Percentiles rank a stretch among this genome's conserved stretches.
Conservation (phyloP, 2,888 invertebrate species). For the Pterostichus madidus region DNA sequence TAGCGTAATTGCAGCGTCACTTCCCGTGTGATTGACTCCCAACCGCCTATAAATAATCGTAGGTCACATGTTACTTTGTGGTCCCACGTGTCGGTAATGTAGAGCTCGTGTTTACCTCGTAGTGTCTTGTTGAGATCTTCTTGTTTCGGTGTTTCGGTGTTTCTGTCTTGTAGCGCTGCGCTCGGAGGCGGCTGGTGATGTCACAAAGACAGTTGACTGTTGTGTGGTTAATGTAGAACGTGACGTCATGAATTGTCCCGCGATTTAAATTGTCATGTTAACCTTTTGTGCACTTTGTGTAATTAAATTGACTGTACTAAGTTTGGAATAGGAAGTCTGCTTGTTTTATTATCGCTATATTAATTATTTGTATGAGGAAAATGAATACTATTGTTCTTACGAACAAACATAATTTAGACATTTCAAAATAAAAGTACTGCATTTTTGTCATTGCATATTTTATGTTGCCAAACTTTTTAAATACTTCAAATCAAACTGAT, state of each 20-base stretch:
- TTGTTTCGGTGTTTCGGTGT: background rate
- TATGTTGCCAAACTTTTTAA: too few species aligned
- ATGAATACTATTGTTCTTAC: background rate
- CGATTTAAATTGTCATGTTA: conserved; percentile 23
- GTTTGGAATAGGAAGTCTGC: background rate
- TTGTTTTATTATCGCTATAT: background rate
- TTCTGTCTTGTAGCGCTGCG: background rate
- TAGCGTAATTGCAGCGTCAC: conserved; percentile 21
- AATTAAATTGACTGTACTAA: background rate
- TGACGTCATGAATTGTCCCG: conserved; percentile 26
- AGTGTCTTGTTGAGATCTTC: background rate
- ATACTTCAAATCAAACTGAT: too few species aligned
- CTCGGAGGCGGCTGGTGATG: conserved; percentile 5
- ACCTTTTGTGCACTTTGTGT: conserved; percentile 15
- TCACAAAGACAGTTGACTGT: background rate
- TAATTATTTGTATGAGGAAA: background rate
- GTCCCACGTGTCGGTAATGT: background rate
- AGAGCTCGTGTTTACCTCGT: background rate
- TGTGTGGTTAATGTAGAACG: background rate
- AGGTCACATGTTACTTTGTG: background rate
- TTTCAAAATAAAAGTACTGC: too few species aligned
- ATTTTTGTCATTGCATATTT: too few species aligned
- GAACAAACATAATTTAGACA: background rate
- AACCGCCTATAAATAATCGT: conserved; percentile 31
- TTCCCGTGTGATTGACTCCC: conserved; percentile 48